Base-by-base conservation (phyloP, 2,888 invertebrate genomes). In the Aelia acuminata region DNA sequence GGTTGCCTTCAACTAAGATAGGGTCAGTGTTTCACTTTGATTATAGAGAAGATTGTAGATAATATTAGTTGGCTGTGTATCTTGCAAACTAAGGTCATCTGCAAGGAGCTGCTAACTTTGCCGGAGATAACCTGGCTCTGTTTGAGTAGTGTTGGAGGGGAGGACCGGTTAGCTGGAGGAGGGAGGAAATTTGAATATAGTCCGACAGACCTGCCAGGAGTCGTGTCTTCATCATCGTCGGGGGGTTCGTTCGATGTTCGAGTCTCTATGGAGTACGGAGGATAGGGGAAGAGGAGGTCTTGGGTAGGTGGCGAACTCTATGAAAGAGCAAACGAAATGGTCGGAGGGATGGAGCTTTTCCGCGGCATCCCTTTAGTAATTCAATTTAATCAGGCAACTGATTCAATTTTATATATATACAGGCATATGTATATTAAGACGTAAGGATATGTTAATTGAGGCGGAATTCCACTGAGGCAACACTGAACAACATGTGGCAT, bases 31-130 rank as follows among this genome's bases (percentile, higher is more conserved):
- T 70, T 70, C 7, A 70, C 63, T 70, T 70, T 20, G 63, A 70
- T 70, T 70, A 70, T 15, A 10, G 31, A 63, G 63, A 35, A 70
- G 63, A 70, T 70, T 63, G 63, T 63, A 63, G 63, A 63, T 31
- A n/a, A n/a, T n/a, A 63, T 63, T 63, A 70, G 63, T 35, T 70
- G 63, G 63, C 63, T 70, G 63, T 70, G 63, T 70, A 70, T 70
- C 63, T 70, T 70, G 63, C 31, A 31, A 70, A 70, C 63, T 70
- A 70, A 70, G 63, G 63, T 70, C 63, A 70, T 70, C 63, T 70
- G 20, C 8, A 31, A 20, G n/a, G n/a, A n/a, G 35, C 31, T 35
- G 63, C 63, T 4, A 70, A 70, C 31, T 70, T 70, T 35, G 35
- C 31, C 63, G 0, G 5, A 31, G 35, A n/a, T n/a, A n/a, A n/a